Base-by-base conservation (phyloP, 1,140 invertebrate genomes). In the Pseudachorutes palmiensis region DNA sequence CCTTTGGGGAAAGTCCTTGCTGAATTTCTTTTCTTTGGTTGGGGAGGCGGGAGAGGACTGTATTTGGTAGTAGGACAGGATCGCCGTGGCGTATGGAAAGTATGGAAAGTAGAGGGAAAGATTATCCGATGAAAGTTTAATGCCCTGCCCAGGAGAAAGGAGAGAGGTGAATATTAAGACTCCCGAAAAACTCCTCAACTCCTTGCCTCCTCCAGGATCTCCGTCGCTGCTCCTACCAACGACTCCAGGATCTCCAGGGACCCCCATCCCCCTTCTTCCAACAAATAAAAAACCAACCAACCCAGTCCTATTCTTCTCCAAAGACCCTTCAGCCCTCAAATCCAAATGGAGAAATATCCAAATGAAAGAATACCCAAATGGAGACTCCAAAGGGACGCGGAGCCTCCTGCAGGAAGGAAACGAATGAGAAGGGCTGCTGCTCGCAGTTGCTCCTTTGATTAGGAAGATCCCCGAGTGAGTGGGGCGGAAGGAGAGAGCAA, bases 101-200 rank as follows among this genome's bases (percentile, higher is more conserved):
- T 57, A 51, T 70, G 58, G 48, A 66, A 66, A 70, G 63, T 65
- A 65, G 64, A 66, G 64, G 55, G 67, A 68, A 71, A 65, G 70
- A 71, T 71, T 71, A 68, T 65, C 41, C 45, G 66, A 71, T 71
- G 70, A 71, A 71, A 71, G 59, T 71, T 71, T 71, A 71, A 71
- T 71, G 70, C 67, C 59, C 65, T 68, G 41, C 57, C 24, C 64
- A 55, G 12, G 24, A 55, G 51, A 14, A 41, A 55, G 62, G 60
- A 49, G 64, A 58, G 66, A 71, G 70, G 66, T 68, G 70, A 71
- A 71, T 71, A 71, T 71, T 71, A 71, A 71, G 63, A 30, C 61
- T 33, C 19, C 31, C 28, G 30, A 48, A 29, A 59, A 58, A 65
- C 29, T 32, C 19, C 36, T 45, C n/a, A n/a, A n/a, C n/a, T n/a